Percentiles rank a stretch among this genome's conserved stretches.
These are phyloP conservation scores for Etheostoma cragini DNA, from an alignment of 2,113 vertebrate genomes.

Conservation along the genomic window DNA sequence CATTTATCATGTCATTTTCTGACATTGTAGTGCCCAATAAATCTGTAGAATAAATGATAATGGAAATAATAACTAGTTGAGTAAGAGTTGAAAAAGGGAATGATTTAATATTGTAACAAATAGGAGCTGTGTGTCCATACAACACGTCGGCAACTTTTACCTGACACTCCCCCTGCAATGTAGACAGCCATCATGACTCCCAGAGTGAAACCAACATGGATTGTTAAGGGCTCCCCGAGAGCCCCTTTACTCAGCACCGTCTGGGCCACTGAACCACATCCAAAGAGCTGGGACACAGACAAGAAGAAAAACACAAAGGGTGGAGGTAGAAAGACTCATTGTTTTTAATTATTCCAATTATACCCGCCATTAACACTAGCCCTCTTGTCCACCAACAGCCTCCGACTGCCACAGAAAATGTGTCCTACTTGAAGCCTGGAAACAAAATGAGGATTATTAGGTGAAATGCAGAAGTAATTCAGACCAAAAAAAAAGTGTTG, in stretches of 20 bases:
- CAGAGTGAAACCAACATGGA: conserved; percentile 89
- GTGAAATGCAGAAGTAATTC: conserved; percentile 52
- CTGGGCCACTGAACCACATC: conserved; percentile 93
- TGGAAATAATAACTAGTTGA: background rate
- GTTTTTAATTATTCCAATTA: conserved; percentile 76
- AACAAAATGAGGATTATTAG: conserved; percentile 68
- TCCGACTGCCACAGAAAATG: conserved; percentile 69
- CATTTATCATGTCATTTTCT: background rate
- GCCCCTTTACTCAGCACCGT: conserved; percentile 88
- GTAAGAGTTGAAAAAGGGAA: background rate
- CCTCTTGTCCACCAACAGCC: conserved; percentile 68
- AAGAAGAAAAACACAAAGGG: conserved; percentile 65
- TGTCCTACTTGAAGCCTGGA: conserved; percentile 43
- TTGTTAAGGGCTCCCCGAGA: conserved; percentile 85
- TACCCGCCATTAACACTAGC: conserved; percentile 66
- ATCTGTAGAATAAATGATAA: background rate
- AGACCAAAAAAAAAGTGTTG: conserved; percentile 35
- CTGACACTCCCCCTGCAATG: conserved; percentile 92
- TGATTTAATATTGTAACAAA: background rate
- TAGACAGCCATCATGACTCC: conserved; percentile 92
- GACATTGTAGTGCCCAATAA: background rate
- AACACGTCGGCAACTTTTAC: conserved; percentile 79
- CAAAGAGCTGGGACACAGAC: conserved; percentile 88
- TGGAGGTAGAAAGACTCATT: conserved; percentile 61
- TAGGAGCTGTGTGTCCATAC: background rate